Percentiles rank a stretch among this genome's conserved stretches.
These are phyloP conservation scores for Hetaerina titia DNA, from an alignment of 2,888 invertebrate species.

Conservation along the genomic window DNA sequence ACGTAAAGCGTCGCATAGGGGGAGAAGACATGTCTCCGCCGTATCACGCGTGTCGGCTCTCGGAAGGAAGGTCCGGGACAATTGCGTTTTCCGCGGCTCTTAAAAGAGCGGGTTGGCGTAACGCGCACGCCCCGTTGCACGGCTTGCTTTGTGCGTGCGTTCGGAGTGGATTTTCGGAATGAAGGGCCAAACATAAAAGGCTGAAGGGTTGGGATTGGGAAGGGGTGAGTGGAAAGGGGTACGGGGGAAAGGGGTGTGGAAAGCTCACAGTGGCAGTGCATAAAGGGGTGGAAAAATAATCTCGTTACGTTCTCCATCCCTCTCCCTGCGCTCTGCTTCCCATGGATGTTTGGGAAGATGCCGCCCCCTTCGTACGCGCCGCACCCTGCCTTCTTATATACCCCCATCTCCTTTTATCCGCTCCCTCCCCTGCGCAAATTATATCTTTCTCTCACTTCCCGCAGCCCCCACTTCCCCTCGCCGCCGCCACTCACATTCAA, in stretches of 20 bases:
- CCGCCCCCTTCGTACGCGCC: neutral
- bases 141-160: conserved; percentile 30
- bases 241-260: neutral
- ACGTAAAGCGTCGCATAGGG: neutral
- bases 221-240: neutral
- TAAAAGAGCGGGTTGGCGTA: neutral
- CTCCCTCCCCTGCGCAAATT: neutral
- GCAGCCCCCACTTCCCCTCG: neutral
- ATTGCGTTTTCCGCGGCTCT: conserved; percentile 19
- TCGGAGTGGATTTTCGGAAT: conserved; percentile 53
- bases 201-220: neutral
- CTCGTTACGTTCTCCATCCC: conserved; percentile 22
- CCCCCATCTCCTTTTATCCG: neutral
- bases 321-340: neutral
- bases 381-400: neutral
- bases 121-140: neutral
- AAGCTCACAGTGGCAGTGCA: conserved; percentile 27
- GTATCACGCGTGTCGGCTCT: neutral
- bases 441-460: neutral
- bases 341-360: conserved; percentile 5
- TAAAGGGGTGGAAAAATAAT: conserved; percentile 67
- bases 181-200: conserved; percentile 57
- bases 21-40: neutral
- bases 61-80: conserved; percentile 24
- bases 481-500: neutral